Evolutionary conservation across 2,888 invertebrate genomes (phyloP), one percentile per base, ranked within the genome.

Genomic region (Callimorpha dominula): DNA sequence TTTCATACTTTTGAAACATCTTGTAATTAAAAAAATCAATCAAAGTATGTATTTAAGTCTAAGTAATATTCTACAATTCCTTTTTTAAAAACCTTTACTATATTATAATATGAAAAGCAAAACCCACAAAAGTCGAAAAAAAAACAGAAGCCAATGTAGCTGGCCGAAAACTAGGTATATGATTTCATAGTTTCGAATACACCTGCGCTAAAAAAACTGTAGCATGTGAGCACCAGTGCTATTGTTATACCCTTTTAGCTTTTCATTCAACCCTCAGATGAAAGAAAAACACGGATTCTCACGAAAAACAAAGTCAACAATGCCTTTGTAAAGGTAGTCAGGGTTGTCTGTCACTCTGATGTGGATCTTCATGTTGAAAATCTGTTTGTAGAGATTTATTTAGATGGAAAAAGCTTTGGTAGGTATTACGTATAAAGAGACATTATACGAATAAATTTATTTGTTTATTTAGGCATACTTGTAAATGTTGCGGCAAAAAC

Each of bases 291-390:
- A 81, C 78, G 73, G 76, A 71, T 73, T 68, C 69, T 73, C 68
- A 68, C 75, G 77, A 77, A 84, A 85, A 87, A 87, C 84, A 85
- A 84, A 82, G 84, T 82, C 82, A 84, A 85, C 85, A 79, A 81
- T 72, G 80, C 78, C 81, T 85, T 88, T 86, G 86, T 84, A 66
- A 67, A 71, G 73, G 64, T 72, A 74, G 63, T 71, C 71, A 57
- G 73, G 68, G 74, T 72, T 72, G 70, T 71, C 67, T n/a, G 66
- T 68, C 72, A 73, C 76, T 42, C 15, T 65, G 78, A 79, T 77
- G 75, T 40, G 71, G 68, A 76, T 74, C 75, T 74, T 65, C 12
- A 57, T 50, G 65, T 72, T 71, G 67, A 70, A 77, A 77, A 78
- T 75, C 64, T 77, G 74, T 79, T 73, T 70, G 72, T 63, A 42